These are phyloP conservation scores for Drosophila seguyi DNA, from an alignment of 1,140 invertebrate species.

Conservation along the genomic window DNA sequence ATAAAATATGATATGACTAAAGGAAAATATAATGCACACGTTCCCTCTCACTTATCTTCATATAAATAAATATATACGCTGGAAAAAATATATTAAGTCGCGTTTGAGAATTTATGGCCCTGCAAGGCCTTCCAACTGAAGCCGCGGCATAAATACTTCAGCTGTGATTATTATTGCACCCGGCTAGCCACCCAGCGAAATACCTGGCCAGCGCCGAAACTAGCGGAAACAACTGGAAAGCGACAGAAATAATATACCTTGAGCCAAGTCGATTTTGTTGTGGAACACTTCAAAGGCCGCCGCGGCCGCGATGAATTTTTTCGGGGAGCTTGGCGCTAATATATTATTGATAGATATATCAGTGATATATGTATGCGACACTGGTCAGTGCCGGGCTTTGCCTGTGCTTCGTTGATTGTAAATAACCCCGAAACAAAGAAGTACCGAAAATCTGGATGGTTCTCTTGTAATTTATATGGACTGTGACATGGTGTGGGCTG, in stretches of 20 bases:
- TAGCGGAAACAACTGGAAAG: constrained; percentile 41
- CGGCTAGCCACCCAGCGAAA: constrained; percentile 22
- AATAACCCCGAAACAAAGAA: constrained; percentile 37
- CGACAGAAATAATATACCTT: constrained; percentile 44
- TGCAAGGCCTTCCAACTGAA: constrained; percentile 57
- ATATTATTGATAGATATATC: constrained; percentile 65
- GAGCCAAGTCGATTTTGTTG: constrained; percentile 36
- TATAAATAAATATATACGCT: constrained; percentile 14
- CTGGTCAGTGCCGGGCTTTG: constrained; percentile 44
- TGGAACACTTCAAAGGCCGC: constrained; percentile 37
- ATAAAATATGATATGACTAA: constrained; percentile 51
- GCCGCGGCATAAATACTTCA: constrained; percentile 69
- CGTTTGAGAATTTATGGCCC: constrained; percentile 56
- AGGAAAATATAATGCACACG: constrained; percentile 6
- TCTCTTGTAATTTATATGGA: constrained; percentile 2
- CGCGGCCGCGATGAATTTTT: constrained; percentile 19
- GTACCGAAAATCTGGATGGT: constrained; percentile 34
- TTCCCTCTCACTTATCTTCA: constrained; percentile 19
- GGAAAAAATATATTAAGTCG: constrained; percentile 48
- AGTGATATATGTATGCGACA: constrained; percentile 56
- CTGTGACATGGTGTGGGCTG: constrained; percentile 13
- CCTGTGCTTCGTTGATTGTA: constrained; percentile 29
- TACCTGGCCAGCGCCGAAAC: constrained; percentile 3
- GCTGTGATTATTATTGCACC: constrained; percentile 62
- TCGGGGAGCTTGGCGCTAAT: constrained; percentile 42